Percentiles rank a stretch among this genome's conserved stretches.
These are phyloP conservation scores for Cacoxenus indagator DNA, from an alignment of 2,888 invertebrate genomes.

Conservation along the genomic window DNA sequence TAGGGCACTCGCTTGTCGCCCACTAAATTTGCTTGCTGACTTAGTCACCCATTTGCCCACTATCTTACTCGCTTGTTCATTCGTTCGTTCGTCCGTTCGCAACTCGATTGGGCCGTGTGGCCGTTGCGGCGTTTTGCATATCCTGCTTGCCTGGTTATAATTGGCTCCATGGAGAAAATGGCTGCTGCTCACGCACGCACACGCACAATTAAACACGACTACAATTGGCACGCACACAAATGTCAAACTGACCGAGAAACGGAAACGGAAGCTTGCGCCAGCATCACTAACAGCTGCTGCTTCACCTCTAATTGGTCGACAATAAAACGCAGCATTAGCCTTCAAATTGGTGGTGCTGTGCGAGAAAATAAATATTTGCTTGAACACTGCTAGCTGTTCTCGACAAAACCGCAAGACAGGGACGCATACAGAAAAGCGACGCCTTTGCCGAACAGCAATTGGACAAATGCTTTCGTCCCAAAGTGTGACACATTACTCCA, in stretches of 20 bases:
- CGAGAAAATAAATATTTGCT: too few relatives aligned
- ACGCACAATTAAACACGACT: not conserved
- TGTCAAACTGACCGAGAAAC: not conserved
- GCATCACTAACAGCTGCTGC: not conserved
- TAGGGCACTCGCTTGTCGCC: not conserved
- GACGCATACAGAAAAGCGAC: conserved; percentile 27
- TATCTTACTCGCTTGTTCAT: not conserved
- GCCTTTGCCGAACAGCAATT: conserved; percentile 10
- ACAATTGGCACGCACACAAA: not conserved
- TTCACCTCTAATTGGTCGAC: conserved; percentile 2
- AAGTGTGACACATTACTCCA: not conserved
- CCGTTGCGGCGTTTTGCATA: conserved; percentile 24
- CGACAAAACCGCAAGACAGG: conserved; percentile 19
- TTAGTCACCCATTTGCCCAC: not conserved
- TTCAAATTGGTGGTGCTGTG: not conserved
- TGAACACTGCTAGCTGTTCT: not conserved
- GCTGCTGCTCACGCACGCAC: conserved; percentile 47
- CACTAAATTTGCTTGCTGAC: not conserved
- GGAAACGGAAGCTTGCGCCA: not conserved
- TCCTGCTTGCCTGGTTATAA: conserved; percentile 63
- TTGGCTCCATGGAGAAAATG: conserved; percentile 68
- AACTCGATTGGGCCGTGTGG: not conserved
- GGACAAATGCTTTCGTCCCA: not conserved
- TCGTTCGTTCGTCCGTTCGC: too few relatives aligned
- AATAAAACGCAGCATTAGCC: not conserved